Percentiles rank a stretch among this genome's conserved stretches.
These are phyloP conservation scores for roundworm (Caenorhabditis elegans) DNA, from an alignment of 1,140 invertebrate genomes.

Conservation along the genomic window WBcel235 BX284606.5:12882501-12883000, in stretches of 20 bases:
- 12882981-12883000: too few species aligned
- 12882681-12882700: background rate
- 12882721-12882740: too few species aligned
- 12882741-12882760: background rate
- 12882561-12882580: background rate
- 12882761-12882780: background rate
- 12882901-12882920: background rate
- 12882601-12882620: background rate
- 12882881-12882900: background rate
- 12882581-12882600: constrained; percentile 12
- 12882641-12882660: too few species aligned
- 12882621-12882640: constrained; percentile 1
- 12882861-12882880: background rate
- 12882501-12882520: background rate
- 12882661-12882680: background rate
- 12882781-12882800: constrained; percentile 5
- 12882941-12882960: background rate
- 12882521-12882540: background rate
- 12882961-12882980: background rate
- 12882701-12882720: too few species aligned
- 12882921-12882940: background rate
- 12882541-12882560: background rate
- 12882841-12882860: background rate
- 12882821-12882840: background rate
- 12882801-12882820: background rate